phyloP scores from a whole-genome alignment of 92 coral and sea anemone genomes.

The Epizoanthus ramosus region DNA sequence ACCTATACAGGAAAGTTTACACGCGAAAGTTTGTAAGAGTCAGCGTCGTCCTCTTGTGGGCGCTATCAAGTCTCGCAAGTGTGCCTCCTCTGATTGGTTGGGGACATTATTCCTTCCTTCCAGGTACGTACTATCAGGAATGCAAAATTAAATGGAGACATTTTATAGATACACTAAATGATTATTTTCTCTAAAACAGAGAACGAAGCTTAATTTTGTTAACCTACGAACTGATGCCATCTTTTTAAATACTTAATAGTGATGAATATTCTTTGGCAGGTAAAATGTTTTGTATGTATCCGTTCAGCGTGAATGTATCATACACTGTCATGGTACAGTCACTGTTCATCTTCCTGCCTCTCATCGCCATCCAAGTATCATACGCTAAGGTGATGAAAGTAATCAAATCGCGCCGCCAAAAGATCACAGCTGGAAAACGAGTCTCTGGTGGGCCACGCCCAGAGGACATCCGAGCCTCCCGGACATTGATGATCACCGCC shows the following conservation, averaged over 20 bases:
- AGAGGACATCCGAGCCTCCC: slow-evolving; percentile 70
- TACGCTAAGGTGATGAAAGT: slow-evolving; percentile 61
- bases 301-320: slow-evolving; percentile 64
- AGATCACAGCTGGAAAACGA: slow-evolving; percentile 42
- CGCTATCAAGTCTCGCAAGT: slow-evolving; percentile 69
- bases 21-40: slow-evolving; percentile 46
- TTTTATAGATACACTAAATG: no score
- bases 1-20: slow-evolving; percentile 51
- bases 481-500: slow-evolving; percentile 75
- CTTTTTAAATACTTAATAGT: no score
- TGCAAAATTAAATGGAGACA: no score
- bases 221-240: no score
- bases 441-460: slow-evolving; percentile 33
- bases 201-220: no score
- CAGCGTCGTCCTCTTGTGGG: slow-evolving; percentile 65
- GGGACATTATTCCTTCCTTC: slow-evolving; percentile 71
- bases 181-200: no score
- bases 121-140: no score
- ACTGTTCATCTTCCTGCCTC: slow-evolving; percentile 63
- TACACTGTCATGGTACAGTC: slow-evolving; percentile 65
- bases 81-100: slow-evolving; percentile 76
- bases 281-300: slow-evolving; percentile 69
- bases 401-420: slow-evolving; percentile 57
- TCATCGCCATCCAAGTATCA: slow-evolving; percentile 51
- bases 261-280: slow-evolving; percentile 31